These are phyloP conservation scores for Mycogona germanica DNA, from an alignment of 2,888 invertebrate species.

Conservation along the genomic window DNA sequence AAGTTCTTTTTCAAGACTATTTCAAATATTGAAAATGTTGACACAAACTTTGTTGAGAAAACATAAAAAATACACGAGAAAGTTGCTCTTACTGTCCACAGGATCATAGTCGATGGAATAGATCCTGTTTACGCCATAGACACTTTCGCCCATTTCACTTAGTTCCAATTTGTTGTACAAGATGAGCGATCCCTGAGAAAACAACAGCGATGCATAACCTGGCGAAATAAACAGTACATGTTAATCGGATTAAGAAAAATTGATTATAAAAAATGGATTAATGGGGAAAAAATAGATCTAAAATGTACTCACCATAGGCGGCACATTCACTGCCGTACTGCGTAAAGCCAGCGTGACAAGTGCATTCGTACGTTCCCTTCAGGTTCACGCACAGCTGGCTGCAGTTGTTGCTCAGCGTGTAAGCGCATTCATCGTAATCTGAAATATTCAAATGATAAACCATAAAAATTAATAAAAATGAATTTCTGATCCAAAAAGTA, in stretches of 20 bases:
- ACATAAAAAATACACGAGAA: too few species aligned
- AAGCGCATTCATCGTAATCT: constrained; percentile 84
- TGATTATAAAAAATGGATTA: too few species aligned
- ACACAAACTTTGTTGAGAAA: not conserved
- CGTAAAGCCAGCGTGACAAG: constrained; percentile 66
- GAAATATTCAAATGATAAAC: too few species aligned
- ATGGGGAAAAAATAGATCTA: not conserved
- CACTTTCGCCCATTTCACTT: constrained; percentile 45
- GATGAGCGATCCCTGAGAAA: constrained; percentile 75
- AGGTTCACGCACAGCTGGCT: constrained; percentile 86
- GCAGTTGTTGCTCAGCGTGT: constrained; percentile 52
- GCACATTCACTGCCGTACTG: constrained; percentile 67
- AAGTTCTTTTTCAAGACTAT: not conserved
- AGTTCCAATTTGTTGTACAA: constrained; percentile 28
- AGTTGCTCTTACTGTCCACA: constrained; percentile 33
- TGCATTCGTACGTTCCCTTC: constrained; percentile 79
- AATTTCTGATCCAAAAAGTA: not conserved
- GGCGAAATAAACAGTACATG: not conserved
- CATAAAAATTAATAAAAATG: not conserved
- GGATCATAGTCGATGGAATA: constrained; percentile 87
- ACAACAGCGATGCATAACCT: constrained; percentile 45
- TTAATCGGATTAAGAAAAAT: too few species aligned
- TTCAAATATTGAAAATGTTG: not conserved
- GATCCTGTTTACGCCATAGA: constrained; percentile 74
- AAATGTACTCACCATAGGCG: constrained; percentile 31